Conservation (phyloP, 2,113 vertebrate genomes). For the Pomatorhinus ruficollis region DNA sequence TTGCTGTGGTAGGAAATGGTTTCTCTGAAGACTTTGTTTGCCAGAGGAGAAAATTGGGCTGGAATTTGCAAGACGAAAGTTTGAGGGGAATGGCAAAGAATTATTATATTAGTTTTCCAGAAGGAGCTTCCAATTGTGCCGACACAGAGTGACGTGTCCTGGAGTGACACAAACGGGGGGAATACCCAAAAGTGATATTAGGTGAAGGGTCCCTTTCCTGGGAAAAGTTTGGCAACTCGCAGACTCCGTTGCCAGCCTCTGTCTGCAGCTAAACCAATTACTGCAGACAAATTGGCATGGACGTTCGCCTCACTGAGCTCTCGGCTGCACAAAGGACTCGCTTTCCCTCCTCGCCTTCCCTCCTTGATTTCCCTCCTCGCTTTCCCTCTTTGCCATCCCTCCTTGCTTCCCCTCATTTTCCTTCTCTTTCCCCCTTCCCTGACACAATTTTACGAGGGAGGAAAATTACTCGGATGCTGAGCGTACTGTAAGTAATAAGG, state of each 20-base stretch:
- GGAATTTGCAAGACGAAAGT: slow-evolving; percentile 14
- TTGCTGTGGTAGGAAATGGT: slow-evolving; percentile 12
- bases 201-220: not conserved
- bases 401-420: not conserved
- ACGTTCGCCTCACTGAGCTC: not conserved
- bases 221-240: not conserved
- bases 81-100: not conserved
- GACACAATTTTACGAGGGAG: slow-evolving; percentile 45
- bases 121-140: not conserved
- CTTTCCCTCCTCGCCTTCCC: not conserved
- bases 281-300: slow-evolving; percentile 40
- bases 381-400: not conserved
- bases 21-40: not conserved
- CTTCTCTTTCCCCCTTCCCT: slow-evolving; percentile 21
- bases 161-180: rapidly evolving
- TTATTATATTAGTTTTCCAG: not conserved
- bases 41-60: not conserved
- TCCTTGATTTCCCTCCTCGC: not conserved
- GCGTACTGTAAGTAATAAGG: slow-evolving; percentile 49
- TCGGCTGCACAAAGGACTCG: not conserved
- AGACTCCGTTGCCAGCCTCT: not conserved
- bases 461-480: slow-evolving; percentile 46
- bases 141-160: rapidly evolving
- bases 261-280: slow-evolving; percentile 31
- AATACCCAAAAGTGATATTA: not conserved